phyloP scores from a whole-genome alignment of 2,888 invertebrate genomes.

The Aspidiotus destructor region DNA sequence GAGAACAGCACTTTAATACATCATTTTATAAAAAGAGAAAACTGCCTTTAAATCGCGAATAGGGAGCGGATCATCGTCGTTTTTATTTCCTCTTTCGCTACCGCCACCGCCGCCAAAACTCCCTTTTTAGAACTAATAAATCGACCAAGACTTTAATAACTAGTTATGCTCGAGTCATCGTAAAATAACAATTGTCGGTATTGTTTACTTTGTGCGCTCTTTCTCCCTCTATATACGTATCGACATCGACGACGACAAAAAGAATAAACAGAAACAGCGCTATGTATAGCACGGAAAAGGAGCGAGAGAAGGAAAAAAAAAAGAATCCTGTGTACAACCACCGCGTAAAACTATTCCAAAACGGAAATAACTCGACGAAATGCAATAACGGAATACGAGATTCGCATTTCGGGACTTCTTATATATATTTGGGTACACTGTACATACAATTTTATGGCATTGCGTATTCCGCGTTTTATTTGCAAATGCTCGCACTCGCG shows the following conservation, averaged over 20 bases:
- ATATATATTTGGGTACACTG: neutral
- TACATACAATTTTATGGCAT: too few relatives aligned
- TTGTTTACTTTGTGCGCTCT: constrained; percentile 2
- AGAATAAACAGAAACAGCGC: too few relatives aligned
- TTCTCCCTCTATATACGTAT: neutral
- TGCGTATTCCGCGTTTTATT: too few relatives aligned
- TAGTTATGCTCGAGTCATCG: constrained; percentile 2
- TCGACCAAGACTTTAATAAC: constrained; percentile 1
- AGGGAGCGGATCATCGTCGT: neutral
- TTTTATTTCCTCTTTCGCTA: constrained; percentile 1
- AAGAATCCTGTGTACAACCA: neutral
- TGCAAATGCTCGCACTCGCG: too few relatives aligned
- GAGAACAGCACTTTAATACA: constrained; percentile 3
- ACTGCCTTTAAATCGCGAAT: constrained; percentile 2
- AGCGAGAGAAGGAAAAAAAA: neutral
- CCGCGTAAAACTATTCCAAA: neutral
- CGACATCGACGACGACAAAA: too few relatives aligned
- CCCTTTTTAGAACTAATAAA: neutral
- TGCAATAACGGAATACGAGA: constrained; percentile 3
- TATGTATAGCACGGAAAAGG: too few relatives aligned
- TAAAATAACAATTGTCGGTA: constrained; percentile 4
- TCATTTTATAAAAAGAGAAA: constrained; percentile 4
- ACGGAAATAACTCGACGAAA: constrained; percentile 4
- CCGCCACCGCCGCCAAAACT: neutral
- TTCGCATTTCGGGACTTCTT: neutral